phyloP scores from a whole-genome alignment of 2,113 vertebrate genomes.

The Syrmaticus mikado region DNA sequence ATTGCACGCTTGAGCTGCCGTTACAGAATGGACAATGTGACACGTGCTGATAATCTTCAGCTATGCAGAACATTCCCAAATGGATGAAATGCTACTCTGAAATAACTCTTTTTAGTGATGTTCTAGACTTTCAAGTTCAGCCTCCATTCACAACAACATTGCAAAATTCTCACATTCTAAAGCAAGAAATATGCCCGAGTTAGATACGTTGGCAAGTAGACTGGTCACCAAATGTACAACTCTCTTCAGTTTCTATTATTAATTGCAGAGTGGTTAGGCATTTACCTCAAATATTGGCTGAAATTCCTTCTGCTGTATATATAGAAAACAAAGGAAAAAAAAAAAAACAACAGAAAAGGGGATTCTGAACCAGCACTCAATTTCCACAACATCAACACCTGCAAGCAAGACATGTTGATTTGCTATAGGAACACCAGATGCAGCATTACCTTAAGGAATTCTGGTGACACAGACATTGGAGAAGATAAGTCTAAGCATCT shows the following conservation, averaged over 20 bases:
- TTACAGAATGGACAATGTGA: background rate
- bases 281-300: background rate
- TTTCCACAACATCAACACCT: background rate
- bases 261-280: background rate
- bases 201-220: background rate
- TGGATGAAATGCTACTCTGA: accelerated
- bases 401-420: background rate
- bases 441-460: background rate
- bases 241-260: background rate
- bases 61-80: background rate
- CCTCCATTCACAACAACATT: background rate
- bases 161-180: background rate
- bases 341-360: background rate
- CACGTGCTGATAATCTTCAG: background rate
- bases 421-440: background rate
- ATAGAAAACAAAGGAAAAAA: background rate
- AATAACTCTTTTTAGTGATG: accelerated
- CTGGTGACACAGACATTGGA: accelerated
- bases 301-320: background rate
- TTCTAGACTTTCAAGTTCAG: background rate
- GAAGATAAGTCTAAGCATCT: background rate
- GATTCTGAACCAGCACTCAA: background rate
- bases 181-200: background rate
- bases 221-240: background rate
- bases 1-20: background rate